These are phyloP conservation scores for Parauchenoglanis ngamensis DNA, from an alignment of 2,797 vertebrate genomes.

Conservation along the genomic window DNA sequence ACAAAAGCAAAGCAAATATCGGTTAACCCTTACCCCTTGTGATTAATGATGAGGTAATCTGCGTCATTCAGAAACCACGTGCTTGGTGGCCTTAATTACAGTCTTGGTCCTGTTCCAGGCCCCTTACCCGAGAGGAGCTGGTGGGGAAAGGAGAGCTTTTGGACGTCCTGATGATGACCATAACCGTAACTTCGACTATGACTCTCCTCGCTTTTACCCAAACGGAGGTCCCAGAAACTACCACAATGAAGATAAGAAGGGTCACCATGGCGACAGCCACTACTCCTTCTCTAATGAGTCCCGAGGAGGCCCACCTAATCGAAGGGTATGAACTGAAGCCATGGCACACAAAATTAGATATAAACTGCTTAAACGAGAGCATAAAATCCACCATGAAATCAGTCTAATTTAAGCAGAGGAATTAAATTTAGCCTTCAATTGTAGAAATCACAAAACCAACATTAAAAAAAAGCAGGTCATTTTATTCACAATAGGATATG, in stretches of 20 bases:
- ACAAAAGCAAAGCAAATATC: too few species aligned
- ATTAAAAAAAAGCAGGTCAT: neutral
- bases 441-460: neutral
- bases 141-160: constrained; percentile 69
- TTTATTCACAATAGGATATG: too few species aligned
- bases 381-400: neutral
- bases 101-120: constrained; percentile 55
- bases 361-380: neutral
- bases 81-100: neutral
- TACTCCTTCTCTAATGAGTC: constrained; percentile 71
- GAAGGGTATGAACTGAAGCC: constrained; percentile 66
- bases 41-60: neutral
- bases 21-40: neutral
- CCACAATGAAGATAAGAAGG: constrained; percentile 74
- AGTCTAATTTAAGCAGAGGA: neutral
- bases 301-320: constrained; percentile 67
- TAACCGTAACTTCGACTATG: constrained; percentile 71
- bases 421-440: neutral
- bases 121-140: constrained; percentile 65
- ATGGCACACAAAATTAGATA: neutral
- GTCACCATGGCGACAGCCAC: constrained; percentile 66
- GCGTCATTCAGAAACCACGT: neutral
- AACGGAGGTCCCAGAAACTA: constrained; percentile 75
- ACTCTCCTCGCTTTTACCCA: constrained; percentile 74
- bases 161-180: constrained; percentile 76